phyloP scores from a whole-genome alignment of 2,888 invertebrate genomes.

The Tryphoninae sp. region DNA sequence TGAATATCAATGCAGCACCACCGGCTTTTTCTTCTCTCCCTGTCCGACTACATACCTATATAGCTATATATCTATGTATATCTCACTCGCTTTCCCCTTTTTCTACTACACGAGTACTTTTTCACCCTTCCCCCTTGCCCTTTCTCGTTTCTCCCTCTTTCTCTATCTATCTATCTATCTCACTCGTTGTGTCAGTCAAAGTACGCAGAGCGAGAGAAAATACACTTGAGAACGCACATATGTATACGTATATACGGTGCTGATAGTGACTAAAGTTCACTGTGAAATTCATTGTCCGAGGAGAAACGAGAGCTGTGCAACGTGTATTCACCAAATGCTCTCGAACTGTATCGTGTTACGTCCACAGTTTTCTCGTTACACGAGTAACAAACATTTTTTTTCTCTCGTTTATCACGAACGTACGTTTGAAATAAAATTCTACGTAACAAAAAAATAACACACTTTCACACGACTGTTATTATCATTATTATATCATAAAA shows the following conservation, averaged over 20 bases:
- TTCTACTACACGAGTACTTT: slow-evolving; percentile 6
- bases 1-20: slow-evolving; percentile 75
- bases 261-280: slow-evolving; percentile 51
- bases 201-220: slow-evolving; percentile 59
- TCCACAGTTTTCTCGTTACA: slow-evolving; percentile 29
- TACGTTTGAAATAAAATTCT: too few relatives aligned
- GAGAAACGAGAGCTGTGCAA: slow-evolving; percentile 50
- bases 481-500: too few relatives aligned
- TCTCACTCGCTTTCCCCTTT: slow-evolving; percentile 36
- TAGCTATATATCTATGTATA: slow-evolving; percentile 8
- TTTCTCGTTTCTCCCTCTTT: slow-evolving; percentile 15
- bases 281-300: slow-evolving; percentile 65
- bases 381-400: slow-evolving; percentile 22
- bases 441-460: too few relatives aligned
- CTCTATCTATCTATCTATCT: neutral
- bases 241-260: slow-evolving; percentile 3
- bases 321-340: slow-evolving; percentile 29
- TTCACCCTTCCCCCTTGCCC: slow-evolving; percentile 1
- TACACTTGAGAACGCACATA: slow-evolving; percentile 55
- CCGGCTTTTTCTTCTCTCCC: slow-evolving; percentile 37
- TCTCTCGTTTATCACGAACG: neutral
- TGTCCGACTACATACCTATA: slow-evolving; percentile 29
- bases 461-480: too few relatives aligned
- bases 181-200: slow-evolving; percentile 57
- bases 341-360: slow-evolving; percentile 31